Conservation (phyloP, 2,888 invertebrate genomes). For the Temnothorax unifasciatus region DNA sequence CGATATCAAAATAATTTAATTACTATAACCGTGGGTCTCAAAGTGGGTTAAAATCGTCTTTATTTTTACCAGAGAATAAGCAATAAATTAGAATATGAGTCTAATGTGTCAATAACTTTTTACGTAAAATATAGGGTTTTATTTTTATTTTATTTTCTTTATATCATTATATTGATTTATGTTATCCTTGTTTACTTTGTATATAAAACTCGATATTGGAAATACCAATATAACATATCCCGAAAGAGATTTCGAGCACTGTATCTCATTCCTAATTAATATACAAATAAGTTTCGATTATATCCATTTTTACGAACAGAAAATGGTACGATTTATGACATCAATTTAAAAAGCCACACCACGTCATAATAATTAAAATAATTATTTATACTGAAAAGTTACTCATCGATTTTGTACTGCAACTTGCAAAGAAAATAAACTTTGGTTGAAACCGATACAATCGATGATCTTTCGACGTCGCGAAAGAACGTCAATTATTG, state of each 20-base stretch:
- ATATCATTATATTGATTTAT: neutral
- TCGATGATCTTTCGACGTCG: neutral
- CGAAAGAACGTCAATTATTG: neutral
- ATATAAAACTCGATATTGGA: neutral
- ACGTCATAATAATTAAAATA: neutral
- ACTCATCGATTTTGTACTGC: neutral
- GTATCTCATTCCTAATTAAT: conserved; percentile 5
- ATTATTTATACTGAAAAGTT: neutral
- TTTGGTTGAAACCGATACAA: neutral
- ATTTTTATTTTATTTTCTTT: neutral
- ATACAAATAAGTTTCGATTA: neutral
- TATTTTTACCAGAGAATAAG: too few relatives aligned
- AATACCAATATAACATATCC: neutral
- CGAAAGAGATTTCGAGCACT: neutral
- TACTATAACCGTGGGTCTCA: too few relatives aligned
- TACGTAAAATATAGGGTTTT: neutral
- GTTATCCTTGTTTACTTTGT: too few relatives aligned
- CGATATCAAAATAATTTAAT: too few relatives aligned
- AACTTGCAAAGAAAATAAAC: neutral
- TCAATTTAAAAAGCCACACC: neutral
- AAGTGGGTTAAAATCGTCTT: too few relatives aligned
- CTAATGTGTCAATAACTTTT: neutral
- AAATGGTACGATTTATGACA: neutral
- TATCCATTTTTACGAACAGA: neutral
- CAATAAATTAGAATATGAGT: neutral